A percentile compares a stretch with the other conserved stretches of the same genome.
These are phyloP conservation scores for Limnephilus rhombicus DNA, from an alignment of 2,888 invertebrate species.

Conservation along the genomic window DNA sequence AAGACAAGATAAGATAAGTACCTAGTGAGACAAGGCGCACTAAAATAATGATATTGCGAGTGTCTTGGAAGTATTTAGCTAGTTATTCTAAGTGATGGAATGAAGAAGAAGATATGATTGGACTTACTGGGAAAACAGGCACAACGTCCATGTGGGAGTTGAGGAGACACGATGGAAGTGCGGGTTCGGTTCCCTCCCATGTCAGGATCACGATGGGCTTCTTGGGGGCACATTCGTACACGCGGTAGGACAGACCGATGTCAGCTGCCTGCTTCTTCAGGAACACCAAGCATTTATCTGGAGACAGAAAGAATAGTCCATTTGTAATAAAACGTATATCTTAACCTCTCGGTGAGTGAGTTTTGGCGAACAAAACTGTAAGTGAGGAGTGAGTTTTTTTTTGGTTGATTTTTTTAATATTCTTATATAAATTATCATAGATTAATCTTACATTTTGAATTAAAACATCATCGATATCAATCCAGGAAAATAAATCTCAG, in stretches of 20 bases:
- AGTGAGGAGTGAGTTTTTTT: no score
- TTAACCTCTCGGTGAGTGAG: no score
- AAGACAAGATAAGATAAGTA: neutral
- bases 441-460: no score
- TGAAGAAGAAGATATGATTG: neutral
- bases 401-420: no score
- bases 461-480: no score
- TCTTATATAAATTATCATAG: no score
- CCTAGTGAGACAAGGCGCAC: neutral
- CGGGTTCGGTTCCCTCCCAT: slow-evolving; percentile 87
- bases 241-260: slow-evolving; percentile 81
- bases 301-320: neutral
- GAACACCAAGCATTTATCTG: slow-evolving; percentile 87
- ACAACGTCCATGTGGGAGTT: slow-evolving; percentile 99
- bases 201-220: slow-evolving; percentile 92
- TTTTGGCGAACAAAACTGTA: no score
- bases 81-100: neutral
- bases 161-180: slow-evolving; percentile 85
- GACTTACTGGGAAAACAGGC: slow-evolving; percentile 90
- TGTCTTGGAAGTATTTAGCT: neutral
- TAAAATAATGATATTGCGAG: neutral
- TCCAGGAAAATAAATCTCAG: no score
- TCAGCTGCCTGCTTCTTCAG: slow-evolving; percentile 85
- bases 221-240: slow-evolving; percentile 80
- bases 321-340: neutral